phyloP scores from a whole-genome alignment of 2,888 invertebrate genomes.

The Lasioglossum malachurum region DNA sequence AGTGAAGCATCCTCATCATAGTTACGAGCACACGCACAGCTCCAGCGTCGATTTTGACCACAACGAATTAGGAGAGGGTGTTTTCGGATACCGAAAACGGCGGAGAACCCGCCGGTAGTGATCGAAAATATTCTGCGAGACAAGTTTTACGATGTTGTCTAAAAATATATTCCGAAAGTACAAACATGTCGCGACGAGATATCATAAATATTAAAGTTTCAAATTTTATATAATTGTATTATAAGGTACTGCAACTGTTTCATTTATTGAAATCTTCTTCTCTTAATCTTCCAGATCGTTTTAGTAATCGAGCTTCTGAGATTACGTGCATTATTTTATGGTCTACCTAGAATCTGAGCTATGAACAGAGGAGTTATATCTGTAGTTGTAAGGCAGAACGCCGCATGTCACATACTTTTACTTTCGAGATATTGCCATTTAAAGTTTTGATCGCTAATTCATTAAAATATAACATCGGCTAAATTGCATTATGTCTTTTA shows the following conservation, averaged over 20 bases:
- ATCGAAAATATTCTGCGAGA: too few relatives aligned
- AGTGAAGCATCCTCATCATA: slow-evolving; percentile 93
- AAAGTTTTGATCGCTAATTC: too few relatives aligned
- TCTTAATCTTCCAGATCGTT: background rate
- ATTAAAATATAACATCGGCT: too few relatives aligned
- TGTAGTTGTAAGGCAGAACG: too few relatives aligned
- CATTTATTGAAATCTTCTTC: background rate
- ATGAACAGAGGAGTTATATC: background rate
- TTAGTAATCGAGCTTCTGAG: background rate
- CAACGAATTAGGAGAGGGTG: slow-evolving; percentile 78
- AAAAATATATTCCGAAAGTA: background rate
- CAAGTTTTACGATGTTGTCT: background rate
- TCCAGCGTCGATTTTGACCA: slow-evolving; percentile 88
- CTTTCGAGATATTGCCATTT: too few relatives aligned
- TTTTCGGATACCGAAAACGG: slow-evolving; percentile 51
- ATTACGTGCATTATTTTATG: background rate
- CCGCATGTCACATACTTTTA: too few relatives aligned
- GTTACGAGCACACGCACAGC: slow-evolving; percentile 91
- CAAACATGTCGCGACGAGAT: background rate
- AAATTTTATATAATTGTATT: background rate
- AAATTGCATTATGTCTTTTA: too few relatives aligned
- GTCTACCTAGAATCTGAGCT: background rate
- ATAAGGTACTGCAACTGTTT: background rate
- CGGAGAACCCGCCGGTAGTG: slow-evolving; percentile 29
- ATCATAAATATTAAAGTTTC: background rate